Conservation (phyloP, 2,797 vertebrate species). For the Rhodeus uyekii region DNA sequence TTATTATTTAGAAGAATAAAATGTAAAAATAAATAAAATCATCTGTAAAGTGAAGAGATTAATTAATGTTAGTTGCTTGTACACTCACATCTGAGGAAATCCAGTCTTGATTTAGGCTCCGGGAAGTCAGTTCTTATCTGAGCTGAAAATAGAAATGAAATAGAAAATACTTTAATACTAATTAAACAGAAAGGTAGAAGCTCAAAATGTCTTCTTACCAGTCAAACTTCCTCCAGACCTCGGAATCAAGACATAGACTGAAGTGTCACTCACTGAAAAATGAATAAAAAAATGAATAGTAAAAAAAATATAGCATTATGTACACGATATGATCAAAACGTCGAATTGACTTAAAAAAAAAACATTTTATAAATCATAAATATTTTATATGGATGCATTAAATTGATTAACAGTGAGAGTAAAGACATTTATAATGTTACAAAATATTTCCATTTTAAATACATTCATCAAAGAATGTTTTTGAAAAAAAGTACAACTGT, state of each 20-base stretch:
- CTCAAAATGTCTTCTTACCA: constrained; percentile 69
- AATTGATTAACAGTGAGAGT: not conserved
- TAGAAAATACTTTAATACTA: not conserved
- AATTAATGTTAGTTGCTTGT: not conserved
- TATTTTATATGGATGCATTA: not conserved
- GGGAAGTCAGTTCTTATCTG: constrained; percentile 69
- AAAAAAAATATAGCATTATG: not conserved
- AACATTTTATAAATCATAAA: not conserved
- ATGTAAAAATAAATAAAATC: no score
- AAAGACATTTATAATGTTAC: not conserved
- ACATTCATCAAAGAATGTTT: not conserved
- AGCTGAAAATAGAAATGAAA: constrained; percentile 66
- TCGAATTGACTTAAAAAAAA: not conserved
- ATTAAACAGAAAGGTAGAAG: not conserved
- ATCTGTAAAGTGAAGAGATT: not conserved
- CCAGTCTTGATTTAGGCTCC: constrained; percentile 75
- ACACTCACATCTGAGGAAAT: constrained; percentile 80
- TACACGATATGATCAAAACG: not conserved
- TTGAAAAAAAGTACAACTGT: not conserved
- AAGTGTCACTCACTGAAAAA: constrained; percentile 74
- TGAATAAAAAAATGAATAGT: not conserved
- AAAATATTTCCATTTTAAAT: not conserved
- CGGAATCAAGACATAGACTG: constrained; percentile 76
- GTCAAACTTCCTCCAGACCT: constrained; percentile 74
- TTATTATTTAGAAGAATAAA: not conserved